Evolutionary conservation across 1,140 invertebrate genomes (phyloP), one percentile per base, ranked within the genome.

Genomic region (Micrasema minimum): DNA sequence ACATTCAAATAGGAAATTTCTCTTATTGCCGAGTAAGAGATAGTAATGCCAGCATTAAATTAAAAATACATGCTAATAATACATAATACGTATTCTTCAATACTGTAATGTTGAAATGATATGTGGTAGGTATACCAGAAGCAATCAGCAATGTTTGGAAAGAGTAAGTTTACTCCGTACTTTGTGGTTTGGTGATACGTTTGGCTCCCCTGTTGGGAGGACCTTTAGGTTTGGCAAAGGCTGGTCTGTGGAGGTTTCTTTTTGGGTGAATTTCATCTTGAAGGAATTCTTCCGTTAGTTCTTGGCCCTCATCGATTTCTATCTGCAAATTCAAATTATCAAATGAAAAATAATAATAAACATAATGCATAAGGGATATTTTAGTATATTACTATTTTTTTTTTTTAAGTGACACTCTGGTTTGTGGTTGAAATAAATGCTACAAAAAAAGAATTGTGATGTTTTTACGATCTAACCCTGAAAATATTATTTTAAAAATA

Each of bases 231-330:
- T 97, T 97, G 23, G 93, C 93, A 87, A 98, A 98, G 76, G 96
- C 94, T 31, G 93, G 93, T 76, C 91, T 88, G 80, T 95, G 92
- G 48, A 96, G 88, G 81, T 92, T 95, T 78, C 93, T 91, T 81
- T 95, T 96, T 7, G 97, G 97, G 85, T 99, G 96, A 69, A 99
- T 88, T 85, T 98, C 95, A 76, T 97, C 95, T 80, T 94, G 89
- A 6, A 99, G 85, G 82, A 88, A 97, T 72, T 93, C 91, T 83
- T 96, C 94, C 1, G 93, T 96, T 53, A 99, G 80, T 85, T 98
- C 96, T 75, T 89, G 88, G 48, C 92, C 92, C 76, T 91, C 90
- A 80, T 97, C 95, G 76, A 97, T 93, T 89, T 98, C 96, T 81
- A 99, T 81, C 96, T 98, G 84, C 51, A 71, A 66, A 55, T 71